Base-by-base conservation (phyloP, 2,113 vertebrate species). In the Cavia porcellus region DNA sequence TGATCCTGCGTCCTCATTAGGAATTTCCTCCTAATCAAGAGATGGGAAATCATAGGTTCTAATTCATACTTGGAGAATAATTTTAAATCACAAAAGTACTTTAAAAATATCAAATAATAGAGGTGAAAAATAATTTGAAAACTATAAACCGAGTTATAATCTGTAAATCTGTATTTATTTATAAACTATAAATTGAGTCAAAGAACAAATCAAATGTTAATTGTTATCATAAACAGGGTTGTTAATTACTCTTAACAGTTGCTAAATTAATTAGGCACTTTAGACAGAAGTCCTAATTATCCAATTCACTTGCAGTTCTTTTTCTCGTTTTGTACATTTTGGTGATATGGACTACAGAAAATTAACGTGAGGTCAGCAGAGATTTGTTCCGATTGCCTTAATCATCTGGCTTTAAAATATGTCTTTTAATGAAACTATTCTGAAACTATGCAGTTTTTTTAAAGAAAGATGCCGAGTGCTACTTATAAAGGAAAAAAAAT, bases 51-150 rank as follows among this genome's bases (percentile, higher is more conserved):
- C 32, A 90, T 28, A 30, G 30, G 59, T 47, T 61, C 7, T n/a
- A 81, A n/a, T 75, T 61, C 85, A 84, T 88, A 64, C 14, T 80
- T 57, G 22, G 59, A 74, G 14, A 45, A 61, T 35, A 91, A 35
- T 80, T 80, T 80, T 57, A 80, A 89, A 72, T 50, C 79, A 72
- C 4, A 72, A 85, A 70, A 24, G 1, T 61, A 82, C 77, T 82
- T 94, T 62, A 22, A 38, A 82, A 83, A 75, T 62, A 66, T 85
- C 50, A 94, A 70, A 66, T 50, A n/a, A 32, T 35, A 96, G 12
- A 86, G 20, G 17, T 94, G 57, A 22, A 42, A 93, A 94, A 68
- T 77, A 45, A 64, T 45, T 57, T 70, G 9, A 50, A 74, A 96
- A 52, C 5, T 84, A 45, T 45, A 84, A 77, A 22, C 4, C 94